Percentiles rank a stretch among this genome's conserved stretches.
Evolutionary conservation across 2,113 vertebrate species (phyloP).

Genomic region (Panthera uncia): DNA sequence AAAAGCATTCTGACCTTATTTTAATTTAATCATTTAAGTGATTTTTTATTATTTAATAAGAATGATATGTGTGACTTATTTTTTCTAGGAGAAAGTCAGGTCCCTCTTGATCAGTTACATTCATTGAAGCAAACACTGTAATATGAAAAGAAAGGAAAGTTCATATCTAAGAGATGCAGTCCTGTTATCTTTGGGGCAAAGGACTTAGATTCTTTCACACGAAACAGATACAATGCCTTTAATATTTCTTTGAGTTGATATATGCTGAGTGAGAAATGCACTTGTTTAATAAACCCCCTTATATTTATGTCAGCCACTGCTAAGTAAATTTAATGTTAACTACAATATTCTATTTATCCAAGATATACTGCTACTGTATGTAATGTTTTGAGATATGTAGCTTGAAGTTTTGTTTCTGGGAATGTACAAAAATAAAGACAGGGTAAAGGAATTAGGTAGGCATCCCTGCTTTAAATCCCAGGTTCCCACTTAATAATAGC

Average conservation of each 20-base stretch:
- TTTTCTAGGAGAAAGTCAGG: neutral
- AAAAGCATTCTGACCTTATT: neutral
- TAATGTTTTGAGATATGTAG: neutral
- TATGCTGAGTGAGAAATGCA: neutral
- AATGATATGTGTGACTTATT: neutral
- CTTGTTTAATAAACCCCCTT: neutral
- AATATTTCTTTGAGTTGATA: neutral
- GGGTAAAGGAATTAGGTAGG: neutral
- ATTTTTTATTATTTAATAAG: neutral
- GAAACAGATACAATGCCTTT: neutral
- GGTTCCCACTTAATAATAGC: neutral
- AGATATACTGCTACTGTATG: neutral
- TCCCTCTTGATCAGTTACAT: neutral
- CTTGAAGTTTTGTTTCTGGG: neutral
- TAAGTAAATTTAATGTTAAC: neutral
- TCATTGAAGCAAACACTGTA: neutral
- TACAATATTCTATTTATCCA: neutral
- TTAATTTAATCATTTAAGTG: neutral
- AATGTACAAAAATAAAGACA: neutral
- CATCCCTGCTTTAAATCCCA: neutral
- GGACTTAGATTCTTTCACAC: neutral
- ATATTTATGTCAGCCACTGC: neutral
- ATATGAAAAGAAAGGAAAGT: neutral
- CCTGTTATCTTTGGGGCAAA: neutral
- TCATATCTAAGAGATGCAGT: neutral